phyloP scores from a whole-genome alignment of 2,888 invertebrate genomes.

The Phaedon cochleariae region DNA sequence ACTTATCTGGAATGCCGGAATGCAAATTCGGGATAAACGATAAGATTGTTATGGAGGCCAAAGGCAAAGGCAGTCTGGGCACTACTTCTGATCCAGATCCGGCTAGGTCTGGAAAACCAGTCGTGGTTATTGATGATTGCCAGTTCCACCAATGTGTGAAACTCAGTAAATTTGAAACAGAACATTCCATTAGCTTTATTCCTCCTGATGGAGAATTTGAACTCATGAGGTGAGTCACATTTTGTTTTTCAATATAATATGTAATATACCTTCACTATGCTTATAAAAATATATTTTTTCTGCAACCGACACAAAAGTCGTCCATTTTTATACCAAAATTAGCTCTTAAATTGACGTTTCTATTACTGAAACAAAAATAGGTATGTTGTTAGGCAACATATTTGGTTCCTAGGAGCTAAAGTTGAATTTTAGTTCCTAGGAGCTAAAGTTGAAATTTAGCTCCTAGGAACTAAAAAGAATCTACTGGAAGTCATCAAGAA shows the following conservation, averaged over 20 bases:
- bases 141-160: constrained; percentile 99
- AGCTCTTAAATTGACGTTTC: too few species aligned
- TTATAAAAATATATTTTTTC: not conserved
- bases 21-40: constrained; percentile 99
- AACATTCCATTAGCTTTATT: constrained; percentile 99
- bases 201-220: constrained; percentile 99
- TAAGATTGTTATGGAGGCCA: constrained; percentile 98
- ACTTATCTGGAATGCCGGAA: constrained; percentile 99
- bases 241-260: constrained; percentile 11
- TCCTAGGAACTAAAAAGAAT: too few species aligned
- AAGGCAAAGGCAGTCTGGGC: constrained; percentile 77
- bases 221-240: constrained; percentile 85
- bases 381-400: too few species aligned
- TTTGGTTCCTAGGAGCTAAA: too few species aligned
- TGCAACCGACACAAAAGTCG: too few species aligned
- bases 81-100: constrained; percentile 75
- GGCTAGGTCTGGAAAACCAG: constrained; percentile 93
- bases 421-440: too few species aligned
- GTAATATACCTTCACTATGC: not conserved
- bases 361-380: too few species aligned
- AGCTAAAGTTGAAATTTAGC: too few species aligned
- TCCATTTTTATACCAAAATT: too few species aligned
- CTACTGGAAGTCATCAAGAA: too few species aligned
- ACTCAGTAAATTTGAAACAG: constrained; percentile 99
- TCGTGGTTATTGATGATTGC: constrained; percentile 99